phyloP scores from a whole-genome alignment of 2,113 vertebrate species.

The Uropsilus gracilis region DNA sequence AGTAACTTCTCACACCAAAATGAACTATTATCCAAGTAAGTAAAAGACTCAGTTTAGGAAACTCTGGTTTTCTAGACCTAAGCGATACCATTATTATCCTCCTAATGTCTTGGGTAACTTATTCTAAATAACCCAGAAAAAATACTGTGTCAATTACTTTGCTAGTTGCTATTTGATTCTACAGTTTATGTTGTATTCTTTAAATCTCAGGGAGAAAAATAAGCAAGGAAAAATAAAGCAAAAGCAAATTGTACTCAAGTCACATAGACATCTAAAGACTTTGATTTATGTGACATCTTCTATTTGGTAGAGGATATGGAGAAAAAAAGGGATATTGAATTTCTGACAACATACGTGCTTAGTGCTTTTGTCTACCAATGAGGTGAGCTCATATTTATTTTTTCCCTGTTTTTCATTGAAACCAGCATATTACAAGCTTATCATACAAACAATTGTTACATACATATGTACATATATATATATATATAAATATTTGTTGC shows the following conservation, averaged over 20 bases:
- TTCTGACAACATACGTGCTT: conserved; percentile 49
- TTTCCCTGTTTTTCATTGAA: conserved; percentile 20
- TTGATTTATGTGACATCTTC: conserved; percentile 60
- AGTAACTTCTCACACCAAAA: background rate
- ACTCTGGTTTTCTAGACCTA: background rate
- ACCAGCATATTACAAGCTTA: conserved; percentile 33
- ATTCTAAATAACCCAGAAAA: conserved; percentile 14
- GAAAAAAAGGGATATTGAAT: conserved; percentile 59
- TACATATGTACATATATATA: no score
- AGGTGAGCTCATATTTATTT: conserved; percentile 31
- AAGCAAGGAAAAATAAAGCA: conserved; percentile 9
- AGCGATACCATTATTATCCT: background rate
- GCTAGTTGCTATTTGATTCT: background rate
- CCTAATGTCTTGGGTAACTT: background rate
- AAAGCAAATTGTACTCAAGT: conserved; percentile 47
- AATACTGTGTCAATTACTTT: background rate
- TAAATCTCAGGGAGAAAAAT: background rate
- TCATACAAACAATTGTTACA: conserved; percentile 46
- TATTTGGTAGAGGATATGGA: conserved; percentile 51
- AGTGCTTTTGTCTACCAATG: conserved; percentile 54
- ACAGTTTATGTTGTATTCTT: background rate
- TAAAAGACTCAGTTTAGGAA: background rate
- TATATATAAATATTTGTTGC: no score
- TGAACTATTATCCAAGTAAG: background rate
- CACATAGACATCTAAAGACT: conserved; percentile 56